Percentiles rank a stretch among this genome's conserved stretches.
Evolutionary conservation across 2,797 vertebrate species (phyloP).

Genomic region (Clamator glandarius): DNA sequence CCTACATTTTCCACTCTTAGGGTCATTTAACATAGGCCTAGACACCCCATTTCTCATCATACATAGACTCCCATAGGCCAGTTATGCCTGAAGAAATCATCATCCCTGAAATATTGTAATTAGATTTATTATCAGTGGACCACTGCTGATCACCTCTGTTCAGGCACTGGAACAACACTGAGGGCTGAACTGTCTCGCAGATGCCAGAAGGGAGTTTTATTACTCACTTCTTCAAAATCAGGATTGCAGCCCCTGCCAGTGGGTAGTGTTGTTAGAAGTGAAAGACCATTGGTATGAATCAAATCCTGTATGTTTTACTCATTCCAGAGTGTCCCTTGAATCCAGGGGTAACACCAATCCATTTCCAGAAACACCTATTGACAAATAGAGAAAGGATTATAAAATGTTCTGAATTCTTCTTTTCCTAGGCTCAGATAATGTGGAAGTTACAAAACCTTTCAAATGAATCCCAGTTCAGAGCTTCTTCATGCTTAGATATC

Average conservation of each 20-base stretch:
- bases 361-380: neutral
- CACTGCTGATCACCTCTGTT: neutral
- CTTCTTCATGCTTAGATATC: neutral
- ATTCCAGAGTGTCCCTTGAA: neutral
- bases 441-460: neutral
- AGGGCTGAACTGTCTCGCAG: neutral
- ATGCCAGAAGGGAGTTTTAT: neutral
- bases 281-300: neutral
- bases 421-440: neutral
- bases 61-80: neutral
- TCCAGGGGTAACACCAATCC: neutral
- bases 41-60: slow-evolving; percentile 49
- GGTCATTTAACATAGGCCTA: slow-evolving; percentile 25
- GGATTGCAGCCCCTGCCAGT: neutral
- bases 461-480: neutral
- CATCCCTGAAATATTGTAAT: slow-evolving; percentile 16
- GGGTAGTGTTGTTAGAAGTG: neutral
- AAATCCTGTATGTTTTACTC: neutral
- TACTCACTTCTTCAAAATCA: neutral
- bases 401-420: neutral
- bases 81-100: slow-evolving; percentile 44
- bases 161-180: neutral
- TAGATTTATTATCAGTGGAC: slow-evolving; percentile 9
- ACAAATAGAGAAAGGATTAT: neutral
- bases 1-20: slow-evolving; percentile 36